These are phyloP conservation scores for Nymphalis io DNA, from an alignment of 1,140 invertebrate genomes.

Conservation along the genomic window DNA sequence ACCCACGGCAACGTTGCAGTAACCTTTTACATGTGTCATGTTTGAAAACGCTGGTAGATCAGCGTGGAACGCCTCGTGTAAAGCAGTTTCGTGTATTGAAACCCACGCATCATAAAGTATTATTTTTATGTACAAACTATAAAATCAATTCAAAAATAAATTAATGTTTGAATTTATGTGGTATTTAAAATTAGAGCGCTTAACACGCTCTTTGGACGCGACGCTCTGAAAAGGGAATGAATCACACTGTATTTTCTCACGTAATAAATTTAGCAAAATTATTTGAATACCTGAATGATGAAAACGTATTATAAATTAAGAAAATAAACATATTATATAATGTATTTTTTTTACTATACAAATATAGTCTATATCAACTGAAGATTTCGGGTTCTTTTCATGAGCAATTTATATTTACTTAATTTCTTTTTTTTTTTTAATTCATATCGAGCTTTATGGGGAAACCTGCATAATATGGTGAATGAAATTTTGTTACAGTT, in stretches of 20 bases:
- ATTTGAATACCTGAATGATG: background rate
- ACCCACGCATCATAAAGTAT: background rate
- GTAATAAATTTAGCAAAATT: background rate
- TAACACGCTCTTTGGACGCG: background rate
- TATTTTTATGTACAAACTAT: conserved; percentile 7
- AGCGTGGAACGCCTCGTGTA: no score
- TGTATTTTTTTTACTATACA: no score
- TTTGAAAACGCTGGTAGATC: no score
- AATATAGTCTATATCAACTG: no score
- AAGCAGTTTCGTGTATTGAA: background rate
- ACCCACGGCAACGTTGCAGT: no score
- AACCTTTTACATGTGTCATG: no score
- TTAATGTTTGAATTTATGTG: background rate
- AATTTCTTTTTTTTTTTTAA: no score
- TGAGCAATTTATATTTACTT: no score
- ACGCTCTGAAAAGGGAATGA: background rate
- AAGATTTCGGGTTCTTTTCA: no score
- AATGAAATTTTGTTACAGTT: no score
- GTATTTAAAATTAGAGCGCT: background rate
- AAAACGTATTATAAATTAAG: background rate
- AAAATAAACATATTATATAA: background rate
- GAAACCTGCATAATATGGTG: no score
- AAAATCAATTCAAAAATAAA: background rate
- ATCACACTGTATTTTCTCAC: background rate
- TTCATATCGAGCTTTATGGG: no score